Conservation (phyloP, 1,140 invertebrate genomes). For the Drosophila sulfurigaster region DNA sequence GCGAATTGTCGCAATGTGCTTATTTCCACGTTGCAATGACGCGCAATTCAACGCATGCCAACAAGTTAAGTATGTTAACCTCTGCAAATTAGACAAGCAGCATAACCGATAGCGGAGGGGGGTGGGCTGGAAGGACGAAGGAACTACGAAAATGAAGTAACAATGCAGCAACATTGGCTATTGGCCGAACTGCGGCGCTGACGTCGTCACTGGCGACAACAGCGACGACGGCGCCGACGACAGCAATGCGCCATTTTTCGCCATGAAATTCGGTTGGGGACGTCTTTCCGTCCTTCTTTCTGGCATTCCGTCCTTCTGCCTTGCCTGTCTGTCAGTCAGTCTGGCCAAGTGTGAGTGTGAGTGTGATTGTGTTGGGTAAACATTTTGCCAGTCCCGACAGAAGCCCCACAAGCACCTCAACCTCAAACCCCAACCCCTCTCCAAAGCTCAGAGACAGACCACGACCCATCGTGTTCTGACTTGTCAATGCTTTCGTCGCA, state of each 20-base stretch:
- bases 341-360: conserved; percentile 26
- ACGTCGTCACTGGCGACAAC: conserved; percentile 50
- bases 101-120: too few relatives aligned
- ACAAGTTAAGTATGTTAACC: conserved; percentile 81
- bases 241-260: conserved; percentile 82
- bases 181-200: conserved; percentile 37
- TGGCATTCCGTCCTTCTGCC: neutral
- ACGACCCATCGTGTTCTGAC: conserved; percentile 11
- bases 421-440: too few relatives aligned
- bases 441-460: too few relatives aligned
- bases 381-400: conserved; percentile 60
- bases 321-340: conserved; percentile 13
- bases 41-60: conserved; percentile 76
- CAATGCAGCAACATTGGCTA: conserved; percentile 72
- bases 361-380: conserved; percentile 61
- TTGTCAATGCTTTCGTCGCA: conserved; percentile 62
- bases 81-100: conserved; percentile 76
- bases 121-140: neutral
- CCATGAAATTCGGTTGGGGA: conserved; percentile 75
- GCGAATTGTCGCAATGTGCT: conserved; percentile 73
- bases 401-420: conserved; percentile 57
- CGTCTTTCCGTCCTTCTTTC: conserved; percentile 50
- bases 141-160: conserved; percentile 70
- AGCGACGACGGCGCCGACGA: conserved; percentile 62
- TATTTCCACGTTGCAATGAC: conserved; percentile 63